Percentiles rank a stretch among this genome's conserved stretches.
Conservation (phyloP, 1,140 invertebrate species). For the Antheraea mylitta region DNA sequence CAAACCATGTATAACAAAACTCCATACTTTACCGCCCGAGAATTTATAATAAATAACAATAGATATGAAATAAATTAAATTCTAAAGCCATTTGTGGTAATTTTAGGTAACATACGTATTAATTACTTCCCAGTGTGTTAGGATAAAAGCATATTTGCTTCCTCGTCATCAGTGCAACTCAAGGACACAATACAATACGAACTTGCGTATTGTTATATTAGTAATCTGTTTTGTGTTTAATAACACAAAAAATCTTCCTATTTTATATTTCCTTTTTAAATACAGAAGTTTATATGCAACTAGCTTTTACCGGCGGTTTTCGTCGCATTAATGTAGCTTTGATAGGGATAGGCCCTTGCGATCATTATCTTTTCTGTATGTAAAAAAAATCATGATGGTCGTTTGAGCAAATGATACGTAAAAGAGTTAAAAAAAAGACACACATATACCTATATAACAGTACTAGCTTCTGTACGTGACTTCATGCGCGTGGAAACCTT, state of each 20-base stretch:
- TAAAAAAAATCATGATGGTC: no score
- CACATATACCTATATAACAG: no score
- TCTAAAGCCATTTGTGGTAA: slow-evolving; percentile 2
- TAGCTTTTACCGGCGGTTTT: no score
- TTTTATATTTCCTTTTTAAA: background rate
- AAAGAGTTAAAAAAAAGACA: no score
- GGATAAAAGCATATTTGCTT: slow-evolving; percentile 2
- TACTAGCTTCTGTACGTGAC: no score
- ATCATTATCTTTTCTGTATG: no score
- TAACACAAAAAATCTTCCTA: slow-evolving; percentile 1
- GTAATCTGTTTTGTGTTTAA: background rate
- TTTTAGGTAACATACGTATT: background rate
- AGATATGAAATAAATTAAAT: background rate
- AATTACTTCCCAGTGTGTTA: slow-evolving; percentile 20
- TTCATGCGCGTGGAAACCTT: no score
- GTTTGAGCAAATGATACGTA: no score
- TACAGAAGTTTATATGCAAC: background rate
- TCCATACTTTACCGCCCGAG: background rate
- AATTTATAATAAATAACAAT: background rate
- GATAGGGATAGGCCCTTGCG: no score
- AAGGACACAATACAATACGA: slow-evolving; percentile 10
- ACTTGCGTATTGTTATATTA: background rate
- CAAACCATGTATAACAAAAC: no score
- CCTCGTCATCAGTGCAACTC: slow-evolving; percentile 11
- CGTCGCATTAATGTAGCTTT: no score